Conservation (phyloP, 2,888 invertebrate genomes). For the Acanthacorydalis orientalis region DNA sequence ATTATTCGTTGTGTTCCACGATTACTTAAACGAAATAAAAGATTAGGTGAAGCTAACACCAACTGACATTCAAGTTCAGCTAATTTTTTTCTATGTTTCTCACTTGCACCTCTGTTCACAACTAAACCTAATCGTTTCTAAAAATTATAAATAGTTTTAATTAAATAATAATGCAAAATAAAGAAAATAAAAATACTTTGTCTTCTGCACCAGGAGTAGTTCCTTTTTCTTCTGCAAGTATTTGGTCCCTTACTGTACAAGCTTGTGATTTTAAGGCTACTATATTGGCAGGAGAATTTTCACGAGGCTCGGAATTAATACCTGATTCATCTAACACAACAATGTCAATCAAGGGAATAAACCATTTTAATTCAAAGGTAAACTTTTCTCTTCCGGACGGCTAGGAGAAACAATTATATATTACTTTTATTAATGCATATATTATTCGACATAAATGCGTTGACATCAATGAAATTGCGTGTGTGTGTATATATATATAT, state of each 20-base stretch:
- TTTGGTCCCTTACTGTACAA: slow-evolving; percentile 71
- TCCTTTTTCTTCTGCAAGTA: slow-evolving; percentile 58
- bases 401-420: slow-evolving; percentile 22
- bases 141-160: slow-evolving; percentile 2
- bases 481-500: too few species aligned
- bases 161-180: neutral
- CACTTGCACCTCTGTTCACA: slow-evolving; percentile 40
- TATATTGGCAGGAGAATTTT: slow-evolving; percentile 67
- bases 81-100: slow-evolving; percentile 79
- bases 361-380: slow-evolving; percentile 88
- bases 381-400: slow-evolving; percentile 75
- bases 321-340: slow-evolving; percentile 52
- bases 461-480: too few species aligned
- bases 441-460: too few species aligned
- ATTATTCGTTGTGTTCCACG: slow-evolving; percentile 50
- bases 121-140: slow-evolving; percentile 41
- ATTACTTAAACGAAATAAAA: slow-evolving; percentile 67
- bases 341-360: slow-evolving; percentile 72
- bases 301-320: slow-evolving; percentile 47
- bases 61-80: slow-evolving; percentile 81
- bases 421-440: neutral
- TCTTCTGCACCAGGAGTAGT: slow-evolving; percentile 32
- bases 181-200: slow-evolving; percentile 27
- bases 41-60: slow-evolving; percentile 77
- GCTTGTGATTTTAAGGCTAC: slow-evolving; percentile 72